Conservation (phyloP, 2,888 invertebrate genomes). For the Trilocha varians region DNA sequence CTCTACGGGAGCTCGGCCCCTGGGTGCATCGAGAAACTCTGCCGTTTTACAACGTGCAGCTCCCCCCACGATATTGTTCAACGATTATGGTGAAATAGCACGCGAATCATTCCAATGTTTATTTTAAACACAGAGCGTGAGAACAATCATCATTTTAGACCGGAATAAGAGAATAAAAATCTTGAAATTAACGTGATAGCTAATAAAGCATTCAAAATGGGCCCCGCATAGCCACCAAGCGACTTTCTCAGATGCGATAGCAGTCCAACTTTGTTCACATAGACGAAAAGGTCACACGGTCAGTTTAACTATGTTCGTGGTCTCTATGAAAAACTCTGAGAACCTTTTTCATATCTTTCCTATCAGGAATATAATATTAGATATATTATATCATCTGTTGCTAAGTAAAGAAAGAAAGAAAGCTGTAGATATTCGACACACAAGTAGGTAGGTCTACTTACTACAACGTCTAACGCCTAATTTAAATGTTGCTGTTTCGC, state of each 20-base stretch:
- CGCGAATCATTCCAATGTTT: slow-evolving; percentile 40
- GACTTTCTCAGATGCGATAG: slow-evolving; percentile 58
- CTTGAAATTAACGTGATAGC: slow-evolving; percentile 60
- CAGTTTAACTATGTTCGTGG: slow-evolving; percentile 23
- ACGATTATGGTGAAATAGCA: slow-evolving; percentile 54
- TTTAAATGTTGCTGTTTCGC: too few species aligned
- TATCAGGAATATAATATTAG: too few species aligned
- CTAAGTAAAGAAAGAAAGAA: too few species aligned
- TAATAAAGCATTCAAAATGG: slow-evolving; percentile 63
- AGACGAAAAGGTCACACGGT: slow-evolving; percentile 35
- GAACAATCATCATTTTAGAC: slow-evolving; percentile 40
- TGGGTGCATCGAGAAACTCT: slow-evolving; percentile 44
- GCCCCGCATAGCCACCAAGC: slow-evolving; percentile 47
- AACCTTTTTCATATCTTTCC: too few species aligned
- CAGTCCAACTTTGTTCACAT: slow-evolving; percentile 39
- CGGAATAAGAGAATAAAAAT: slow-evolving; percentile 44
- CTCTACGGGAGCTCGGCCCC: slow-evolving; percentile 47
- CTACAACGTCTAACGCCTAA: too few species aligned
- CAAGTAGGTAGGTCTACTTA: too few species aligned
- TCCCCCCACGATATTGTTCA: slow-evolving; percentile 37
- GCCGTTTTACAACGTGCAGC: slow-evolving; percentile 33
- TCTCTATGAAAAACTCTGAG: too few species aligned
- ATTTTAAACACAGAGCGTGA: slow-evolving; percentile 48
- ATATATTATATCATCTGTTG: too few species aligned
- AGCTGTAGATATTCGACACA: too few species aligned